These are phyloP conservation scores for Neopelma chrysocephalum DNA, from an alignment of 2,797 vertebrate genomes.

Conservation along the genomic window DNA sequence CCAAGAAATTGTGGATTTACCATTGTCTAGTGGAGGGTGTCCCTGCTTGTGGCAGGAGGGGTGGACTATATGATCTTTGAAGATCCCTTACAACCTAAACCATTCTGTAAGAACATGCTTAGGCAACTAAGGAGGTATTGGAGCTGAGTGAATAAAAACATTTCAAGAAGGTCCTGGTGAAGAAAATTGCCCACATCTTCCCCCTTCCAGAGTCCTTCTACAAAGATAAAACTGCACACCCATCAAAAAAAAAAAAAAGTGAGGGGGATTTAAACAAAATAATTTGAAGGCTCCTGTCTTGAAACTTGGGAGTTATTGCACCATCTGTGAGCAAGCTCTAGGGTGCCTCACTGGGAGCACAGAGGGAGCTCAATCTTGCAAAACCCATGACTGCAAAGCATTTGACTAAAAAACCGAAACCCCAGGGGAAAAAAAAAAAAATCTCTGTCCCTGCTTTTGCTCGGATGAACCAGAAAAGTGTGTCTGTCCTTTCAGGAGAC, in stretches of 20 bases:
- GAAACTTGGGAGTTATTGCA: not conserved
- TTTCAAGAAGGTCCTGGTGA: not conserved
- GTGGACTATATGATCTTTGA: not conserved
- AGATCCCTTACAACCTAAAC: not conserved
- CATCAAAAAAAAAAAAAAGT: rapidly evolving
- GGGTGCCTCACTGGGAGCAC: not conserved
- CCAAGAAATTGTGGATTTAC: not conserved
- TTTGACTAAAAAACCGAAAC: not conserved
- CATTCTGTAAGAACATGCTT: not conserved
- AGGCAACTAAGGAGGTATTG: not conserved
- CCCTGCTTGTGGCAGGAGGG: not conserved
- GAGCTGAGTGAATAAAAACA: not conserved
- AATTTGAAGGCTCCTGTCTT: not conserved
- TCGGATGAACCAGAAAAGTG: not conserved
- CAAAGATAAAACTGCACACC: not conserved
- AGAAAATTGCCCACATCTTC: not conserved
- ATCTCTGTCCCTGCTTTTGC: not conserved
- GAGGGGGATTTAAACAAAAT: rapidly evolving
- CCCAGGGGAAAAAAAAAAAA: not conserved
- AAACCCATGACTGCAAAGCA: not conserved
- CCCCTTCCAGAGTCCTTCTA: not conserved
- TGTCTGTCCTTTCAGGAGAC: not conserved
- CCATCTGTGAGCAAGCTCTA: not conserved
- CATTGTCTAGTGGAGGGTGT: not conserved
- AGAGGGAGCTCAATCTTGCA: not conserved